phyloP scores from a whole-genome alignment of 2,797 vertebrate species.

The Rhinogobio ventralis region DNA sequence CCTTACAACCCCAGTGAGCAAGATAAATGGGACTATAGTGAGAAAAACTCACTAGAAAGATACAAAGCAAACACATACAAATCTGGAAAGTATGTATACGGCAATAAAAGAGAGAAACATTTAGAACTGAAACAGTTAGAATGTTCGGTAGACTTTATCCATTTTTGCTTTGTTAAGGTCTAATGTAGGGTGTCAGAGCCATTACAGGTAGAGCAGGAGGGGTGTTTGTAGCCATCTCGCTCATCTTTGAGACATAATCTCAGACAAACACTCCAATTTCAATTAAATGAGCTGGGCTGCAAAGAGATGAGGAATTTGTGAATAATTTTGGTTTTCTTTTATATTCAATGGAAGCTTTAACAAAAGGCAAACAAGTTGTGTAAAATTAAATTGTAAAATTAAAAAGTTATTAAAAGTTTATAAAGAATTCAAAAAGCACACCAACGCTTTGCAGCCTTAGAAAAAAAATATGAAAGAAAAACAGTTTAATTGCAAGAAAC shows the following conservation, averaged over 20 bases:
- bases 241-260: conserved; percentile 9
- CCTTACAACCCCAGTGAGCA: too few relatives aligned
- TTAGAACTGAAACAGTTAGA: too few relatives aligned
- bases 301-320: neutral
- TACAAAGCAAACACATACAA: too few relatives aligned
- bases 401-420: conserved; percentile 8
- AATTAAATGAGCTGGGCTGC: conserved; percentile 1
- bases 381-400: conserved; percentile 5
- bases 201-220: conserved; percentile 13
- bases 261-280: conserved; percentile 9
- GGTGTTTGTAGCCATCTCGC: neutral
- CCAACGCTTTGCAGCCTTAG: neutral
- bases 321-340: neutral
- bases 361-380: neutral
- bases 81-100: too few relatives aligned
- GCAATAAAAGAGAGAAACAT: too few relatives aligned
- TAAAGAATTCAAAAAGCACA: conserved; percentile 7
- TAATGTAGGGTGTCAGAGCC: conserved; percentile 14
- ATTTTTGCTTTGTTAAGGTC: neutral
- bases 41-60: too few relatives aligned
- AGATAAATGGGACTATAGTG: too few relatives aligned
- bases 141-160: too few relatives aligned
- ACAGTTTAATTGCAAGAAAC: conserved; percentile 12
- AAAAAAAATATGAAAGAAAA: neutral
- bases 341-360: neutral